Percentiles rank a stretch among this genome's conserved stretches.
Conservation (phyloP, 2,113 vertebrate genomes). For the Equus quagga region DNA sequence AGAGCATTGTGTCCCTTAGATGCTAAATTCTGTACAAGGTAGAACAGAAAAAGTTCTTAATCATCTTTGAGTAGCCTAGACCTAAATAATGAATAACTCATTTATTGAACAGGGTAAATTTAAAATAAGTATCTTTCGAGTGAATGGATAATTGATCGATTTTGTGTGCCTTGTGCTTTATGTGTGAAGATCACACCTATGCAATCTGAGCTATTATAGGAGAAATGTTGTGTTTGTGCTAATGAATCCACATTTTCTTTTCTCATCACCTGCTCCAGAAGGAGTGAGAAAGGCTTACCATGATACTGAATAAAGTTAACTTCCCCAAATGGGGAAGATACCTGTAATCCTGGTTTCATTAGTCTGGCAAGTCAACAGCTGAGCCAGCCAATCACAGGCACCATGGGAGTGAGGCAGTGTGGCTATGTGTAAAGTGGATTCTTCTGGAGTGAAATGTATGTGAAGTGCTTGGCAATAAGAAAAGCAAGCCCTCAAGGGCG, state of each 20-base stretch:
- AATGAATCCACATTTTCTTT: background rate
- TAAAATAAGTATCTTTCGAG: background rate
- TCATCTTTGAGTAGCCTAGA: background rate
- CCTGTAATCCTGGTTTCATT: background rate
- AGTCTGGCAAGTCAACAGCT: background rate
- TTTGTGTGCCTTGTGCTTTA: background rate
- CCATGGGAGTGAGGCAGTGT: background rate
- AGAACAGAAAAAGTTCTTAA: background rate
- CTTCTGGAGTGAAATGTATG: background rate
- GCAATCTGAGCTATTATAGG: background rate
- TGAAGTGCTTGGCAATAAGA: background rate
- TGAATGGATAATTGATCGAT: background rate
- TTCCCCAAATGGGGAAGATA: background rate
- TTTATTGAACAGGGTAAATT: background rate
- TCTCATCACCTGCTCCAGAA: background rate
- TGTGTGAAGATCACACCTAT: background rate
- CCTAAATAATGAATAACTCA: background rate
- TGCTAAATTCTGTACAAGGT: background rate
- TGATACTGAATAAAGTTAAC: conserved; percentile 7
- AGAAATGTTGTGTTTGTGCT: background rate
- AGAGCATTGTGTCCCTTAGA: background rate
- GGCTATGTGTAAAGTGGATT: background rate
- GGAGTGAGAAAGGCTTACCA: background rate
- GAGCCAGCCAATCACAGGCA: background rate
- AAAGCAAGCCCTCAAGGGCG: background rate